Conservation (phyloP, 2,797 vertebrate genomes). For the Threskiornis aethiopicus region DNA sequence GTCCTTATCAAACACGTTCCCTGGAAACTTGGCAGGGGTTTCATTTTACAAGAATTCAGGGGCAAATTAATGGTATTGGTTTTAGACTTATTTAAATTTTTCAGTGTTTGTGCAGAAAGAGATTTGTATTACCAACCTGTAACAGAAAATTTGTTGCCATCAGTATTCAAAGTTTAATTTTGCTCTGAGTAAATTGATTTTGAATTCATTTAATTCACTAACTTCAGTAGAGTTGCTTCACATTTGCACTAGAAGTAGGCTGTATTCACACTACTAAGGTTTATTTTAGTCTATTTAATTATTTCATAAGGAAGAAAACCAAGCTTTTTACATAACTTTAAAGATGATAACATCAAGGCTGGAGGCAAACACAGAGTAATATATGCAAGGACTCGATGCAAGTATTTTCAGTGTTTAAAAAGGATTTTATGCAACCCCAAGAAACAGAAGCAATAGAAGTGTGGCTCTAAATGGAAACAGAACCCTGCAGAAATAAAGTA, state of each 20-base stretch:
- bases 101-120: not conserved
- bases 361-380: not conserved
- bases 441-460: not conserved
- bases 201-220: not conserved
- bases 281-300: not conserved
- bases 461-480: not conserved
- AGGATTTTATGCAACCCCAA: not conserved
- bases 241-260: not conserved
- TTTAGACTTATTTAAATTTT: not conserved
- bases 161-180: not conserved
- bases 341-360: not conserved
- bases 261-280: not conserved
- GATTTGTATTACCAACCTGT: not conserved
- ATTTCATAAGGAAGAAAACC: not conserved
- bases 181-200: not conserved
- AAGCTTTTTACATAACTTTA: not conserved
- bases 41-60: slow-evolving; percentile 40
- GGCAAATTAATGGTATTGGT: not conserved
- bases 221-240: not conserved
- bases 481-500: not conserved
- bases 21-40: slow-evolving; percentile 81
- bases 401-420: not conserved
- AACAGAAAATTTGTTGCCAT: not conserved
- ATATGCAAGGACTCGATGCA: not conserved
- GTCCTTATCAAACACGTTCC: slow-evolving; percentile 81